Conservation (phyloP, 2,113 vertebrate species). For the Peucedramus taeniatus region DNA sequence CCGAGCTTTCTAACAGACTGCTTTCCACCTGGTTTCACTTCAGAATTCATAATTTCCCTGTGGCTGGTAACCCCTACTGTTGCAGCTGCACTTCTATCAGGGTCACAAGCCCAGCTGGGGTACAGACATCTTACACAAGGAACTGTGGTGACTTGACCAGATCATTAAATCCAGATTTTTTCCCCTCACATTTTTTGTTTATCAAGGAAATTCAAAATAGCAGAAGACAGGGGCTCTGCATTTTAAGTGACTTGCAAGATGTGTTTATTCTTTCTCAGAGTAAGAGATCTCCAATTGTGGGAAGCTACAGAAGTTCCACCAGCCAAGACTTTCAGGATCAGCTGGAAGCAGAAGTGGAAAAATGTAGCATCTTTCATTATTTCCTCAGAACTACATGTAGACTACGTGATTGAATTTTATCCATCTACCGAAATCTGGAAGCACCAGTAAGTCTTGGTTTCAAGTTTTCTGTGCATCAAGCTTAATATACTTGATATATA, state of each 20-base stretch:
- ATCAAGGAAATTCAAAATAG: neutral
- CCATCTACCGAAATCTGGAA: neutral
- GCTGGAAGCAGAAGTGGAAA: neutral
- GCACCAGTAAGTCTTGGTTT: neutral
- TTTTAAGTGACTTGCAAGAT: neutral
- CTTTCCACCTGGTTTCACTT: slow-evolving; percentile 10
- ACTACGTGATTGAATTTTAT: neutral
- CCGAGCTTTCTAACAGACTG: neutral
- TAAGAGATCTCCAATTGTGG: neutral
- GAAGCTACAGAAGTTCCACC: neutral
- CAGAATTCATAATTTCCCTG: neutral
- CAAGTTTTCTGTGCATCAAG: neutral
- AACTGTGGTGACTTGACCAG: neutral
- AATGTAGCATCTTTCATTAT: neutral
- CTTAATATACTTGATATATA: neutral
- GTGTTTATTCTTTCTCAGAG: neutral
- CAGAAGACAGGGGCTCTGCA: neutral
- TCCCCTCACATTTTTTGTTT: neutral
- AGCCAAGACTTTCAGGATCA: neutral
- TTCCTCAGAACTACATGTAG: neutral
- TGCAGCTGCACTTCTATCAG: neutral
- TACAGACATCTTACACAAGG: neutral
- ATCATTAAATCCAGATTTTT: neutral
- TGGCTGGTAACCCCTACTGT: neutral
- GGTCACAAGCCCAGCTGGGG: fast-evolving